Percentiles rank a stretch among this genome's conserved stretches.
Conservation (phyloP, 2,113 vertebrate species). For the Triplophysa tibetana region DNA sequence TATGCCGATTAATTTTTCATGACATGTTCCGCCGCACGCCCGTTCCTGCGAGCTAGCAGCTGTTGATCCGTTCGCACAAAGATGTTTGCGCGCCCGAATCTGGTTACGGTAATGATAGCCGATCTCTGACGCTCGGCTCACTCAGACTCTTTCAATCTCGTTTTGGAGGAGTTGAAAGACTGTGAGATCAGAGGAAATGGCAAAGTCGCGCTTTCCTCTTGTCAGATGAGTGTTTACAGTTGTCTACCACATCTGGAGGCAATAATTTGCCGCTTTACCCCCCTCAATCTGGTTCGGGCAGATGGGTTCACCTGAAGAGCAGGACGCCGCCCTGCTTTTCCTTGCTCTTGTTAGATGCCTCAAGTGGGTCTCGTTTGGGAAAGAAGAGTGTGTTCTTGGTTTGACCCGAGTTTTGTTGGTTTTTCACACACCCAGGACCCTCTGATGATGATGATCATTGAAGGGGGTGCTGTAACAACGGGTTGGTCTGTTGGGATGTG, state of each 20-base stretch:
- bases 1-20: constrained; percentile 58
- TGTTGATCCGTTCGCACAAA: constrained; percentile 25
- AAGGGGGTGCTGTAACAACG: too few species aligned
- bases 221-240: constrained; percentile 43
- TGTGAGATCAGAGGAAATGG: constrained; percentile 26
- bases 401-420: neutral
- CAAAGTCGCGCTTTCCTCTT: neutral
- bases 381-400: neutral
- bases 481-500: too few species aligned
- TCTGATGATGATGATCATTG: too few species aligned
- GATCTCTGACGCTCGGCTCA: constrained; percentile 18
- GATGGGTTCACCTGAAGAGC: constrained; percentile 43
- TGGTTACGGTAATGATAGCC: constrained; percentile 45
- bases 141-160: neutral
- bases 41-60: constrained; percentile 44
- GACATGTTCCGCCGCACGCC: constrained; percentile 22
- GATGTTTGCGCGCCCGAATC: constrained; percentile 5
- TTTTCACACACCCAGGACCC: neutral
- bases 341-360: neutral
- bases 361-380: neutral
- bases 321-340: neutral
- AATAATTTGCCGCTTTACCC: constrained; percentile 40
- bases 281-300: neutral
- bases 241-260: constrained; percentile 54
- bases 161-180: constrained; percentile 15